Conservation (phyloP, 2,797 vertebrate species). For the Gymnothorax javanicus region DNA sequence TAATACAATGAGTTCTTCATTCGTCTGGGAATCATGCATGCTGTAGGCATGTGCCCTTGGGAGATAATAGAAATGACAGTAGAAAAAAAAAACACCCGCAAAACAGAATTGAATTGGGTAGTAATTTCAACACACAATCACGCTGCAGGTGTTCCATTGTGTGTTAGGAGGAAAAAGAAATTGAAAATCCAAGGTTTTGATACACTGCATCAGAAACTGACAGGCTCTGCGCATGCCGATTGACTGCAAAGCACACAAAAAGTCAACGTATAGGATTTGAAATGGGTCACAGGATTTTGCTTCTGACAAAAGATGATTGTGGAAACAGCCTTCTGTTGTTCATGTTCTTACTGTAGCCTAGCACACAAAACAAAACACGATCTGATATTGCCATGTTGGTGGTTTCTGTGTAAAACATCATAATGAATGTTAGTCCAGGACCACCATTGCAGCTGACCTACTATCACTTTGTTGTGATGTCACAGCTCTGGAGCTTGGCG, state of each 20-base stretch:
- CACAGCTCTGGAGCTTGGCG: no score
- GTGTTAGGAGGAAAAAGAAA: background rate
- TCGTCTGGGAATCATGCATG: background rate
- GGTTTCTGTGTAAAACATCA: no score
- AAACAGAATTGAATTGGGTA: background rate
- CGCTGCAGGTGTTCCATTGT: conserved; percentile 13
- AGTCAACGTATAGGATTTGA: background rate
- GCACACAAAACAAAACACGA: background rate
- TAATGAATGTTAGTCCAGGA: no score
- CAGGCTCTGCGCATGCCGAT: background rate
- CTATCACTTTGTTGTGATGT: no score
- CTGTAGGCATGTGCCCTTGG: background rate
- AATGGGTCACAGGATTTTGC: background rate
- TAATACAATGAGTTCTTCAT: background rate
- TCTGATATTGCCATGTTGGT: no score
- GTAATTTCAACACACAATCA: background rate
- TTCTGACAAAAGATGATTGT: background rate
- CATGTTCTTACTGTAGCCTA: background rate
- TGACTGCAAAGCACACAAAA: background rate
- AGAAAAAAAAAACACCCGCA: background rate
- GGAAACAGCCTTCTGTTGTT: background rate
- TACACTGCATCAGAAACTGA: background rate
- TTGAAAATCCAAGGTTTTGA: background rate
- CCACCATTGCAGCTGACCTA: no score
- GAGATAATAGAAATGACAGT: background rate